phyloP scores from a whole-genome alignment of 2,113 vertebrate genomes.

The Columbina picui region DNA sequence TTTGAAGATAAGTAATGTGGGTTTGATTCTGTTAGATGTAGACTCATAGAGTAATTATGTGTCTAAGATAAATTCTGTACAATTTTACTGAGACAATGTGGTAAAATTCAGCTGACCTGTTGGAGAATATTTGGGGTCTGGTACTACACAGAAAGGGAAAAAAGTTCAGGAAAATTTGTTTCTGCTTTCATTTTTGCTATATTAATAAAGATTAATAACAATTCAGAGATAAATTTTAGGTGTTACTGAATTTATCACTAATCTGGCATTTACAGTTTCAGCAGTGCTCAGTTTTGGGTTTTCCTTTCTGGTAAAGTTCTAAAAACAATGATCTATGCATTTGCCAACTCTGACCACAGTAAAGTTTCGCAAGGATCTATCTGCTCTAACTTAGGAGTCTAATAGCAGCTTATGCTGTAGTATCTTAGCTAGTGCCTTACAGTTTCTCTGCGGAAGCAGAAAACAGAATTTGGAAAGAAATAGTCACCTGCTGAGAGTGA shows the following conservation, averaged over 20 bases:
- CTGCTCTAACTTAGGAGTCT: neutral
- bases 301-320: neutral
- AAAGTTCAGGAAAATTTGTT: neutral
- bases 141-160: neutral
- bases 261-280: neutral
- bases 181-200: neutral
- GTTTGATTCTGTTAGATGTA: neutral
- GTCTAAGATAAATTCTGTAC: neutral
- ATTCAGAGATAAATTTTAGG: neutral
- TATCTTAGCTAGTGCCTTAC: neutral
- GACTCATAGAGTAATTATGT: neutral
- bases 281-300: neutral
- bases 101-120: neutral
- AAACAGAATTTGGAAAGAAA: neutral
- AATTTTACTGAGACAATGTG: neutral
- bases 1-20: neutral
- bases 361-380: neutral
- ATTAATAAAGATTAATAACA: neutral
- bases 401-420: neutral
- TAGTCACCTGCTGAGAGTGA: neutral
- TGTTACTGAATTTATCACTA: neutral
- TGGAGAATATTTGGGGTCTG: neutral
- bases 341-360: accelerated
- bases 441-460: neutral
- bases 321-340: neutral